phyloP scores from a whole-genome alignment of 2,888 invertebrate species.

The Germaria angustata region DNA sequence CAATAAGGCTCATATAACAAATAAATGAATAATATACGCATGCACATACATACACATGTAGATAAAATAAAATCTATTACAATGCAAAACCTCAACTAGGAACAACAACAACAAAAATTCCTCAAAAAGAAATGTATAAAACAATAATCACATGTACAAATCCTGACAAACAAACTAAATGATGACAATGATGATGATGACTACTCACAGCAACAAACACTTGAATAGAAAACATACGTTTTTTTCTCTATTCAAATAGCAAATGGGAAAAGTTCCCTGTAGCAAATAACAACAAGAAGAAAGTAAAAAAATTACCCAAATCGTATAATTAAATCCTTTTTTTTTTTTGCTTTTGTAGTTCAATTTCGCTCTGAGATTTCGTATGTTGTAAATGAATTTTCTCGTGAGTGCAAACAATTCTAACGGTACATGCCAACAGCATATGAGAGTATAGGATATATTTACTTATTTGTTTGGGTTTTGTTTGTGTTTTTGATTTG shows the following conservation, averaged over 20 bases:
- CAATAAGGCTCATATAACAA: conserved; percentile 63
- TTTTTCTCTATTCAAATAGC: conserved; percentile 16
- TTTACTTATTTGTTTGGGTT: not conserved
- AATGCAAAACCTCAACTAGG: conserved; percentile 41
- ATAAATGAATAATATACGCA: conserved; percentile 45
- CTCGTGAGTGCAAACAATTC: not conserved
- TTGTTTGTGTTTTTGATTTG: conserved; percentile 62
- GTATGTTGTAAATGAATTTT: conserved; percentile 18
- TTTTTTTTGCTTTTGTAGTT: not conserved
- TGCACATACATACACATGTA: conserved; percentile 1
- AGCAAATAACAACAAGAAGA: conserved; percentile 8
- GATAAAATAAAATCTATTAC: conserved; percentile 34
- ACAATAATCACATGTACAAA: conserved; percentile 26
- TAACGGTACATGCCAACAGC: not conserved
- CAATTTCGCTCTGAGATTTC: conserved; percentile 19
- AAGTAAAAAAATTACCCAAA: conserved; percentile 72
- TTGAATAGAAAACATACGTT: conserved; percentile 58
- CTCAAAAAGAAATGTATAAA: not conserved
- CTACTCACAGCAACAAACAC: conserved; percentile 53
- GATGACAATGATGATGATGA: conserved; percentile 41
- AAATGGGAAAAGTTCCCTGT: conserved; percentile 11
- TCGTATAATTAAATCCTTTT: conserved; percentile 79
- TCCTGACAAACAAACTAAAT: conserved; percentile 27
- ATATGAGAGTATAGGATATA: not conserved
- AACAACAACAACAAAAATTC: not conserved